A percentile compares a stretch with the other conserved stretches of the same genome.
phyloP scores from a whole-genome alignment of 53 echinoderm and acorn worm species.

The Holothuria scabra region DNA sequence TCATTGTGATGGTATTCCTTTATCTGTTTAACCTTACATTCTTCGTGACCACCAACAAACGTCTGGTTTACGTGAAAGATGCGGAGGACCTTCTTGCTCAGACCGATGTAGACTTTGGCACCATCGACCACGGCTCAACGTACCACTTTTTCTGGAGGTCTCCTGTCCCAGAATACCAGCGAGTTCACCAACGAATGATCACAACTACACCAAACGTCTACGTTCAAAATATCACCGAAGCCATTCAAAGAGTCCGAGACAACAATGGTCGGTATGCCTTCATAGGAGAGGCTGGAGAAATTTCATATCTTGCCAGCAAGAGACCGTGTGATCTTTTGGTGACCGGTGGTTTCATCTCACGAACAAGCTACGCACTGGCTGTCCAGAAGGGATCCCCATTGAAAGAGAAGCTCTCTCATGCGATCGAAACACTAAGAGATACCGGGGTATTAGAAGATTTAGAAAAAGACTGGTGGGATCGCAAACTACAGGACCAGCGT shows the following conservation, averaged over 20 bases:
- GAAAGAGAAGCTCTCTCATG: slow-evolving; percentile 77
- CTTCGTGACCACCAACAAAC: slow-evolving; percentile 90
- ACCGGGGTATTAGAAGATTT: slow-evolving; percentile 88
- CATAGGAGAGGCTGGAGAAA: slow-evolving; percentile 85
- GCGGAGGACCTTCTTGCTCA: slow-evolving; percentile 80
- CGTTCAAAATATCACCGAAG: slow-evolving; percentile 63
- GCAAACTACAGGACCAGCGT: slow-evolving; percentile 52
- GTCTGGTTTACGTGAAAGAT: slow-evolving; percentile 68
- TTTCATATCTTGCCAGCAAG: slow-evolving; percentile 82
- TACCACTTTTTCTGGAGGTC: slow-evolving; percentile 92
- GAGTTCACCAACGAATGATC: slow-evolving; percentile 88
- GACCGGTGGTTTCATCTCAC: slow-evolving; percentile 76
- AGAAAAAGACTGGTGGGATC: slow-evolving; percentile 95
- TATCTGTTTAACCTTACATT: slow-evolving; percentile 90
- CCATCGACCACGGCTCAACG: slow-evolving; percentile 85
- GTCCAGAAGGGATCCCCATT: slow-evolving; percentile 88
- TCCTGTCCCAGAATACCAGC: slow-evolving; percentile 83
- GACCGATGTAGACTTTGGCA: slow-evolving; percentile 83
- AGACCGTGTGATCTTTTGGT: slow-evolving; percentile 83
- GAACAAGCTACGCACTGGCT: slow-evolving; percentile 92
- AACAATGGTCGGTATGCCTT: slow-evolving; percentile 86
- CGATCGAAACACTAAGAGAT: slow-evolving; percentile 93
- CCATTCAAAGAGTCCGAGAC: slow-evolving; percentile 72
- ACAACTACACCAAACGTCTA: slow-evolving; percentile 72
- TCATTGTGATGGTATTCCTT: slow-evolving; percentile 92